Base-by-base conservation (phyloP, 2,113 vertebrate species). In the Microtus richardsoni region DNA sequence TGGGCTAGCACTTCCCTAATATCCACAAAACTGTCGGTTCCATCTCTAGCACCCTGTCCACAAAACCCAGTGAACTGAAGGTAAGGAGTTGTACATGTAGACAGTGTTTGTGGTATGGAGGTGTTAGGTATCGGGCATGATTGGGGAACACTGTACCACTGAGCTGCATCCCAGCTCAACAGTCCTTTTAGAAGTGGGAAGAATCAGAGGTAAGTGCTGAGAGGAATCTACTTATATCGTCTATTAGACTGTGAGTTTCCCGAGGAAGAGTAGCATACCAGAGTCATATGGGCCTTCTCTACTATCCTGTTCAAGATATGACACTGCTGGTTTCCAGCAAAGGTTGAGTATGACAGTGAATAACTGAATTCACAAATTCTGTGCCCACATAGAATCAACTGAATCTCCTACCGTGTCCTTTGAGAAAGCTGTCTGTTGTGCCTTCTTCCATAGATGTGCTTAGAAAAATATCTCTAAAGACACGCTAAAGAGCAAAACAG, bases 201-300 rank as follows among this genome's bases (percentile, higher is more conserved):
- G 9, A 70, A 47, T 14, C 62, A 77, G 30, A 22, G 5, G 22
- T 85, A 88, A 60, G 2, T 93, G 33, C 7, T 41, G 52, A 88
- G 26, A 87, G 62, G 36, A 58, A 66, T 19, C 26, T 91, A n/a
- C 82, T 95, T 74, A 71, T 83, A 62, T 96, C 87, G 16, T 87
- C 89, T 96, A 58, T 90, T 93, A 90, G 16, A 71, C 22, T 96
- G 22, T 96, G 22, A 89, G 39, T 92, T 95, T 62, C 60, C 93
- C 71, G 64, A 77, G 54, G 44, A 85, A 95, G 70, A 92, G 9
- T 71, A 71, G 73, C 86, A 58, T 94, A 44, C 82, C 68, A 83
- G 41, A 96, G 96, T 89, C 78, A 88, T 7, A 44, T 70, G 36
- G 41, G 73, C 87, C 88, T 64, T 12, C 26, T 80, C 13, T 21